Evolutionary conservation across 2,888 invertebrate genomes (phyloP).

Genomic region (Dendrolimus houi): DNA sequence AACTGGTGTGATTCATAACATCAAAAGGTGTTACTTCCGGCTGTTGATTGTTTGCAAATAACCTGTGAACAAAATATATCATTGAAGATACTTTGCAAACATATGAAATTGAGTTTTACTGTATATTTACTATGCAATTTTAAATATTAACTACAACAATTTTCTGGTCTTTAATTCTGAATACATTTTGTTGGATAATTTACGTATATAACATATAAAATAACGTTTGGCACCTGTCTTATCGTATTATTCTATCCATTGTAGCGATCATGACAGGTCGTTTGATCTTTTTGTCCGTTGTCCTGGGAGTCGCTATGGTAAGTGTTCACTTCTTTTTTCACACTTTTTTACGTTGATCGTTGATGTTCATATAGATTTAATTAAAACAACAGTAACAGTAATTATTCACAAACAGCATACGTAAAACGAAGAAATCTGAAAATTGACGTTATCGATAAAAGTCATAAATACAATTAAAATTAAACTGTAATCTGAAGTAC

Average conservation of each 20-base stretch:
- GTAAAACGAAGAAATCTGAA: too few relatives aligned
- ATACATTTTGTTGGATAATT: background rate
- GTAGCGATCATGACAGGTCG: conserved; percentile 13
- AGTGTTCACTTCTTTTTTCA: background rate
- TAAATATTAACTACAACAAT: conserved; percentile 11
- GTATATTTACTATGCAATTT: background rate
- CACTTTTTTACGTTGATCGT: too few relatives aligned
- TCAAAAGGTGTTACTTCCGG: too few relatives aligned
- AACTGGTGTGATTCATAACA: too few relatives aligned
- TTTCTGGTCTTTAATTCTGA: conserved; percentile 20
- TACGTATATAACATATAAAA: background rate
- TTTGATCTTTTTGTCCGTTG: background rate
- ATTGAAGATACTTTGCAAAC: background rate
- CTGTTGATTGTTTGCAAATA: too few relatives aligned
- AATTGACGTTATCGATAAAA: too few relatives aligned
- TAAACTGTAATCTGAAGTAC: too few relatives aligned
- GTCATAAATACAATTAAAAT: too few relatives aligned
- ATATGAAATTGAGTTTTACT: background rate
- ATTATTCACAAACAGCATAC: too few relatives aligned
- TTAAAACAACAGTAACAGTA: too few relatives aligned
- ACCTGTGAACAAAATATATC: too few relatives aligned
- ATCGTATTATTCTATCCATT: background rate
- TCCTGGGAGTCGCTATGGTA: conserved; percentile 1
- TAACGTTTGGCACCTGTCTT: background rate
- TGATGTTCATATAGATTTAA: too few relatives aligned